Evolutionary conservation across 2,797 vertebrate genomes (phyloP), one percentile per base, ranked within the genome.

Genomic region (Lindbergichthys nudifrons): DNA sequence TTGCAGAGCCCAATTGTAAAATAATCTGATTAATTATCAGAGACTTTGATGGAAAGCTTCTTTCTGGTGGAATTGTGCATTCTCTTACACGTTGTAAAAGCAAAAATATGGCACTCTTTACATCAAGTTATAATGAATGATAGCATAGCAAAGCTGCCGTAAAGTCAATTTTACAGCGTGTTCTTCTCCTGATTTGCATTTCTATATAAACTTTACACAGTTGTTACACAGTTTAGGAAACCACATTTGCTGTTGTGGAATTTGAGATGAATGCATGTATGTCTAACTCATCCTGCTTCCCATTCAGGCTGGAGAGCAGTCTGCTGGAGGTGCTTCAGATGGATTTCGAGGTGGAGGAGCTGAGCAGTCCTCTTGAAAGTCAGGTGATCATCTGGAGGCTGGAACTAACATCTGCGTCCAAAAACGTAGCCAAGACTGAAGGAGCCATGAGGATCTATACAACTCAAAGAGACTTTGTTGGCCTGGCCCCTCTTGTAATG

Each of bases 351-450:
- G 92, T 98, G 0, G 95, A 97, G 63, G 96, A 96, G 50, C 88
- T 96, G n/a, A 85, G 90, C 41, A 95, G 96, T 56, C 93, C 93
- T 0, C 92, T 96, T 0, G 95, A 94, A 87, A 96, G 96, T 16
- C 97, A 97, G 89, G 94, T 97, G 45, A 96, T 98, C 90, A 93
- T 96, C 0, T 99, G 97, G 97, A 97, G 97, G 83, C 95, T 98
- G 13, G 96, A 97, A 41, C 94, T 98, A 13, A 95, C 96, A 0
- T 94, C 94, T 0, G 92, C 86, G 5, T 75, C 90, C 45, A 90
- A 77, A 77, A 91, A 88, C 0, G 90, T 89, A 0, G 94, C 96
- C 23, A 92, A 89, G 73, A 93, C 91, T 0, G 91, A 97, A 66
- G 97, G 96, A 1, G 91, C 96, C 80, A 97, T 98, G 93, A 95